These are phyloP conservation scores for Diloba caeruleocephala DNA, from an alignment of 2,888 invertebrate genomes.

Conservation along the genomic window DNA sequence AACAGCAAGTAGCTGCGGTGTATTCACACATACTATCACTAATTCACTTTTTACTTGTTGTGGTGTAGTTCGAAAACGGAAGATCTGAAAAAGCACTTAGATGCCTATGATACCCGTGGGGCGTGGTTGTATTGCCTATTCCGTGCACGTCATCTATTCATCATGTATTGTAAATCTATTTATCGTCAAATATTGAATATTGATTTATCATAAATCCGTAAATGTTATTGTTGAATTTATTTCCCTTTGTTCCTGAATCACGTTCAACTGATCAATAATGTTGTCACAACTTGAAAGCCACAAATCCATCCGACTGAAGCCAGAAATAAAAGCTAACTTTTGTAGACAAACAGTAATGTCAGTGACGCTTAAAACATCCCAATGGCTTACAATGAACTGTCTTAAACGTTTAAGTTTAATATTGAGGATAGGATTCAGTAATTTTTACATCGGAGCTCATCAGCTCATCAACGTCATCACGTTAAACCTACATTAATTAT, in stretches of 20 bases:
- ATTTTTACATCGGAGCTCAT: no score
- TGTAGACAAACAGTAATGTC: conserved; percentile 30
- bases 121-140: conserved; percentile 12
- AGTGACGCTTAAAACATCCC: conserved; percentile 26
- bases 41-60: no score
- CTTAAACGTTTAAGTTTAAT: no score
- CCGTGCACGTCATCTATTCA: conserved; percentile 39
- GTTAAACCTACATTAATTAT: no score
- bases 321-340: conserved; percentile 43
- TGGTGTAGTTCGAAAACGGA: no score
- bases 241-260: conserved; percentile 48
- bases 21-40: no score
- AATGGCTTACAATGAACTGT: conserved; percentile 8
- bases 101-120: background rate
- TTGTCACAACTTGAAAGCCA: conserved; percentile 47
- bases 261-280: conserved; percentile 52
- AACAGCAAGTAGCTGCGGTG: no score
- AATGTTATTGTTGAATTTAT: conserved; percentile 45
- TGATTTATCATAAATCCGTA: conserved; percentile 37
- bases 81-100: conserved; percentile 6
- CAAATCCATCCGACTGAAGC: conserved; percentile 44
- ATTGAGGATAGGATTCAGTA: no score
- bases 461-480: no score
- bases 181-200: conserved; percentile 36
- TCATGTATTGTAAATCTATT: conserved; percentile 44